These are phyloP conservation scores for Noctua janthe DNA, from an alignment of 2,888 invertebrate genomes.

Conservation along the genomic window DNA sequence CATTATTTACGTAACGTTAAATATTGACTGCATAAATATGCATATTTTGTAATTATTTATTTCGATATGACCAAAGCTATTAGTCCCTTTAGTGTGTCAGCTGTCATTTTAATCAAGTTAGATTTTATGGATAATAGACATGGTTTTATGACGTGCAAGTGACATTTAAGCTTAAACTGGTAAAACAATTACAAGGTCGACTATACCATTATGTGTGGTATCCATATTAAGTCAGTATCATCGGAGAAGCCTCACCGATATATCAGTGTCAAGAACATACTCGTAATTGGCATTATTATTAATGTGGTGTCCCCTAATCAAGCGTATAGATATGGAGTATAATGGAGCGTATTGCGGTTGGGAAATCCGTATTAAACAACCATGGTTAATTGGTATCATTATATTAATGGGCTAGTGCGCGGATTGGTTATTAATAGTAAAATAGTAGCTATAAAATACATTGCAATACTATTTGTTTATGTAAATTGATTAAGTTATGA, in stretches of 20 bases:
- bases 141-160: too few relatives aligned
- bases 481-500: neutral
- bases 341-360: slow-evolving; percentile 25
- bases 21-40: too few relatives aligned
- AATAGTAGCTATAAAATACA: neutral
- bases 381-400: slow-evolving; percentile 28
- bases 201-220: neutral
- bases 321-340: neutral
- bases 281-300: slow-evolving; percentile 35
- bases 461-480: neutral
- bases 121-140: too few relatives aligned
- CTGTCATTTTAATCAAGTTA: too few relatives aligned
- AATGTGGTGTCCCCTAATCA: slow-evolving; percentile 15
- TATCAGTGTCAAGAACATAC: slow-evolving; percentile 40
- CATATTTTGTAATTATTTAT: too few relatives aligned
- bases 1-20: too few relatives aligned
- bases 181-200: neutral
- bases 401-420: neutral
- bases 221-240: slow-evolving; percentile 13
- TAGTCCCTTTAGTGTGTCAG: too few relatives aligned
- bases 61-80: too few relatives aligned
- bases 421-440: neutral
- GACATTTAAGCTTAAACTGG: neutral
- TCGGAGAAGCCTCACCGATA: slow-evolving; percentile 18
- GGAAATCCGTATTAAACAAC: slow-evolving; percentile 25